These are phyloP conservation scores for Xanthia icteritia DNA, from an alignment of 2,888 invertebrate genomes.

Conservation along the genomic window DNA sequence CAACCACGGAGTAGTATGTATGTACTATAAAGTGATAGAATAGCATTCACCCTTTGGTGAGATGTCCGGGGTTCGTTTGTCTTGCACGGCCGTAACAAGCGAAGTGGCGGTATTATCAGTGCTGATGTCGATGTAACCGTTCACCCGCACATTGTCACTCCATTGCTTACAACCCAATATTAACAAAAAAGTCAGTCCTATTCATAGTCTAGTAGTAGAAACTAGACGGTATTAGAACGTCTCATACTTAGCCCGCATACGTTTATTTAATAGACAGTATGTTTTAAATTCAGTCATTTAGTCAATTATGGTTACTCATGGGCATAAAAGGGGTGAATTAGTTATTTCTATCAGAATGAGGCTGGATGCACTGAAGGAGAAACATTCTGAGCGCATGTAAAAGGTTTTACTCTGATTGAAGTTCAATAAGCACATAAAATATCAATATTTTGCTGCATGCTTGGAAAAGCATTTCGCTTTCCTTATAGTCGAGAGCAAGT, in stretches of 20 bases:
- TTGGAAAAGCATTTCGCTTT: slow-evolving; percentile 48
- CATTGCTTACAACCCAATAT: slow-evolving; percentile 36
- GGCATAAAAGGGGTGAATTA: slow-evolving; percentile 59
- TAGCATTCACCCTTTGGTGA: slow-evolving; percentile 50
- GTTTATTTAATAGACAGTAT: slow-evolving; percentile 46
- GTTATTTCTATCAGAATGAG: slow-evolving; percentile 63
- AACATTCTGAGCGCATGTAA: slow-evolving; percentile 58
- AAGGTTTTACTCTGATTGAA: slow-evolving; percentile 27
- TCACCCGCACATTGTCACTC: slow-evolving; percentile 36
- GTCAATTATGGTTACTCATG: slow-evolving; percentile 37
- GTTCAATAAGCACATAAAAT: slow-evolving; percentile 44
- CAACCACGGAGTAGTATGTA: slow-evolving; percentile 40
- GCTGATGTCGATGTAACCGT: slow-evolving; percentile 21
- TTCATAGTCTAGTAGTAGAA: slow-evolving; percentile 54
- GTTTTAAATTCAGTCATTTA: slow-evolving; percentile 60
- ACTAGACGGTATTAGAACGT: slow-evolving; percentile 41
- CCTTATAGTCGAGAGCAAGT: slow-evolving; percentile 29
- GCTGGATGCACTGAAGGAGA: slow-evolving; percentile 60
- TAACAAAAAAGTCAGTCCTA: slow-evolving; percentile 29
- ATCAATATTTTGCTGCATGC: slow-evolving; percentile 48
- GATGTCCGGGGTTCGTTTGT: slow-evolving; percentile 28
- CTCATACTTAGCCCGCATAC: slow-evolving; percentile 47
- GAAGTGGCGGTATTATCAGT: background rate
- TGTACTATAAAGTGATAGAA: slow-evolving; percentile 46
- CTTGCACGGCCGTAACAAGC: background rate